A percentile compares a stretch with the other conserved stretches of the same genome.
phyloP scores from a whole-genome alignment of 2,888 invertebrate genomes.

The Hermaeophaga mercurialis region DNA sequence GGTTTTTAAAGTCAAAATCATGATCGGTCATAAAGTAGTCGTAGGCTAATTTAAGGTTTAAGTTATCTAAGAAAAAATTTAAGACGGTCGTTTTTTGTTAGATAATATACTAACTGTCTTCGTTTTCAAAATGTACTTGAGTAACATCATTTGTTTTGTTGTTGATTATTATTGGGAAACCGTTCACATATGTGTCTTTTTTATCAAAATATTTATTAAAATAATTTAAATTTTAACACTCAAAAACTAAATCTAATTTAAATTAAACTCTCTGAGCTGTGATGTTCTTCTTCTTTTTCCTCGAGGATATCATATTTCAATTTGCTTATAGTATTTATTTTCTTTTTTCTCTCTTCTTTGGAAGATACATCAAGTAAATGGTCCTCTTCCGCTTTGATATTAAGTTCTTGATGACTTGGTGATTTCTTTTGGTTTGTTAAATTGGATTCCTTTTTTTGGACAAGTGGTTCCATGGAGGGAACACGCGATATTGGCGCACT shows the following conservation, averaged over 20 bases:
- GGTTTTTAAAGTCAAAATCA: no score
- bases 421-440: neutral
- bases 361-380: neutral
- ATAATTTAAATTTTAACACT: neutral
- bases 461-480: constrained; percentile 11
- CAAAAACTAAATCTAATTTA: neutral
- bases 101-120: no score
- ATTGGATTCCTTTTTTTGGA: constrained; percentile 10
- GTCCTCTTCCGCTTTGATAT: neutral
- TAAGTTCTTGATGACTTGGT: neutral
- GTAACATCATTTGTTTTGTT: no score
- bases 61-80: no score
- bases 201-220: neutral
- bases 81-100: no score
- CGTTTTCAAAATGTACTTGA: no score
- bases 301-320: constrained; percentile 28
- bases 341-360: constrained; percentile 6
- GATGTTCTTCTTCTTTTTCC: constrained; percentile 27
- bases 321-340: constrained; percentile 18
- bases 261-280: constrained; percentile 2
- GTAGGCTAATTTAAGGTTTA: no score
- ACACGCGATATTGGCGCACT: constrained; percentile 22
- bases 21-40: no score
- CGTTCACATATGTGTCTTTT: no score
- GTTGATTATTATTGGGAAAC: no score